phyloP scores from a whole-genome alignment of 2,113 vertebrate species.

The Oncorhynchus keta region DNA sequence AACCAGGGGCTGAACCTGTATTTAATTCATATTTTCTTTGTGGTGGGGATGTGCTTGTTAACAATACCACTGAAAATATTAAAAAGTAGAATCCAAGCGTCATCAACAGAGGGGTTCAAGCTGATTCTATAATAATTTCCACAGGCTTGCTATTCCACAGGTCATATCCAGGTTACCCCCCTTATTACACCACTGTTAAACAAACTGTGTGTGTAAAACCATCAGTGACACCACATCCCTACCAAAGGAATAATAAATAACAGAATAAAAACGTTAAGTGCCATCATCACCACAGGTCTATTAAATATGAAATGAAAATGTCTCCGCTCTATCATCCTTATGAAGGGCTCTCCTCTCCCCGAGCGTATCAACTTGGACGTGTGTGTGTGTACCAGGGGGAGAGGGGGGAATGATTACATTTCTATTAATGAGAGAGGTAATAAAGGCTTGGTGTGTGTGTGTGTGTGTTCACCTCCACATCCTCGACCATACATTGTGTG shows the following conservation, averaged over 20 bases:
- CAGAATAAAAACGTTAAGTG: constrained; percentile 63
- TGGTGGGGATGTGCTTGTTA: too few relatives aligned
- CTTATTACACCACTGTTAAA: constrained; percentile 54
- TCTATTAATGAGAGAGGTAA: constrained; percentile 66
- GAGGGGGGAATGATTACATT: constrained; percentile 62
- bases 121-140: constrained; percentile 49
- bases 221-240: too few relatives aligned
- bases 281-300: constrained; percentile 56
- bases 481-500: neutral
- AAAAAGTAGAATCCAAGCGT: too few relatives aligned
- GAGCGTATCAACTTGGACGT: neutral
- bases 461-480: neutral
- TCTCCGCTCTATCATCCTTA: constrained; percentile 52
- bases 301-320: constrained; percentile 69
- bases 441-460: constrained; percentile 50
- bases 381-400: neutral
- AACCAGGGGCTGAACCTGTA: too few relatives aligned
- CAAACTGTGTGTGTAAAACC: constrained; percentile 37
- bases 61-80: too few relatives aligned
- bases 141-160: constrained; percentile 11
- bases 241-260: constrained; percentile 43
- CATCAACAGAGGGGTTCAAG: too few relatives aligned
- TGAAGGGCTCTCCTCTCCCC: constrained; percentile 36
- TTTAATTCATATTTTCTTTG: too few relatives aligned
- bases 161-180: constrained; percentile 24